Evolutionary conservation across 2,797 vertebrate species (phyloP).

Genomic region (Tarsius wallacei): DNA sequence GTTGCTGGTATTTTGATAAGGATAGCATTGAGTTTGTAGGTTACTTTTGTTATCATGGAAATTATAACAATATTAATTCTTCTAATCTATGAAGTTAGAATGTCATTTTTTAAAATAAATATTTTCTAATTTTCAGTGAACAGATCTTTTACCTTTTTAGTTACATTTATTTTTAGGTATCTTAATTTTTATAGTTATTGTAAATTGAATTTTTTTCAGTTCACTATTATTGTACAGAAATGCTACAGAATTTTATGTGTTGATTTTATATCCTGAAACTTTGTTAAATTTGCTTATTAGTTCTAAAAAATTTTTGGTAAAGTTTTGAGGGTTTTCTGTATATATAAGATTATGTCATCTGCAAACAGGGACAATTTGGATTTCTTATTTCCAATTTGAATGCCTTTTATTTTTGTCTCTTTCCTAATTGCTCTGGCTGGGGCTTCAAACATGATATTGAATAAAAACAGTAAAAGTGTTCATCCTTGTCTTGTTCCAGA

Average conservation of each 20-base stretch:
- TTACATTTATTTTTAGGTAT: neutral
- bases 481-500: neutral
- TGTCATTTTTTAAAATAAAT: neutral
- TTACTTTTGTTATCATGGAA: neutral
- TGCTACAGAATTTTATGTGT: too few relatives aligned
- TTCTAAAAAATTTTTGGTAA: neutral
- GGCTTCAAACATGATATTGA: neutral
- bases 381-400: neutral
- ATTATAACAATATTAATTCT: neutral
- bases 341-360: neutral
- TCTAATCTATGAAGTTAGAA: neutral
- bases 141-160: neutral
- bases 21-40: neutral
- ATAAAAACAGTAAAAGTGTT: neutral
- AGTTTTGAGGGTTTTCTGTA: neutral
- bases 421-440: neutral
- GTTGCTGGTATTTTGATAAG: neutral
- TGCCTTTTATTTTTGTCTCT: neutral
- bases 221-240: too few relatives aligned
- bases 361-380: neutral
- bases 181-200: neutral
- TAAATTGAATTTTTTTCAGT: neutral
- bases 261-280: neutral
- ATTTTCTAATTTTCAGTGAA: neutral
- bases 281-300: neutral